Conservation (phyloP, 30 jellyfish, hydroid and myxozoan species). For the Mastigias papua region DNA sequence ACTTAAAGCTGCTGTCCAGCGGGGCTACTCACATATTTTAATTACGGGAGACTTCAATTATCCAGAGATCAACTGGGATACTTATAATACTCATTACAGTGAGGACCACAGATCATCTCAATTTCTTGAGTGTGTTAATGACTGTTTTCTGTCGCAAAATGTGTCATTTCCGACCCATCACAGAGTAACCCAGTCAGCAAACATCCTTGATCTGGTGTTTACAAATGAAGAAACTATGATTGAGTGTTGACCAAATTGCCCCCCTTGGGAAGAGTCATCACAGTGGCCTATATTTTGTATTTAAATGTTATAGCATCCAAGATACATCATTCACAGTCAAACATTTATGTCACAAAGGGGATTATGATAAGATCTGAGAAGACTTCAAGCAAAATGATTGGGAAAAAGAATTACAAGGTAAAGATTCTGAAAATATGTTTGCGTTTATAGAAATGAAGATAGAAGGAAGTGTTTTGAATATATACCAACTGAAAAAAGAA, state of each 20-base stretch:
- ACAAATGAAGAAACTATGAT: constrained; percentile 17
- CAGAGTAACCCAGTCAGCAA: constrained; percentile 40
- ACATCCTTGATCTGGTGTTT: constrained; percentile 23
- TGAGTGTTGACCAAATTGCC: not conserved
- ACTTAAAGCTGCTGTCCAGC: constrained; percentile 8
- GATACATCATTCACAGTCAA: not conserved
- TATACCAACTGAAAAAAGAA: constrained; percentile 29
- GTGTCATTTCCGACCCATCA: constrained; percentile 27
- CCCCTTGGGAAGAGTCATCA: constrained; percentile 16
- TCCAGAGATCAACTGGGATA: constrained; percentile 59
- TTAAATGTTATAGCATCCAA: constrained; percentile 29
- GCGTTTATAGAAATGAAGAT: constrained; percentile 3
- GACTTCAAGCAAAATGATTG: constrained; percentile 21
- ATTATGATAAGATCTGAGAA: constrained; percentile 36
- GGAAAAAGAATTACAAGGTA: constrained; percentile 26
- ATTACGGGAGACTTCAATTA: constrained; percentile 35
- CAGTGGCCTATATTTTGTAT: constrained; percentile 20
- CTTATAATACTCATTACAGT: constrained; percentile 22
- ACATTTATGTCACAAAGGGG: constrained; percentile 34
- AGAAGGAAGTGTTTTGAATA: constrained; percentile 14
- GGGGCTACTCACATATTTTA: constrained; percentile 30
- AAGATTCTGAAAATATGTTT: constrained; percentile 34
- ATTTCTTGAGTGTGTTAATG: constrained; percentile 27
- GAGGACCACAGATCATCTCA: constrained; percentile 36
- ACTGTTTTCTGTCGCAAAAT: constrained; percentile 24